Conservation (phyloP, 2,113 vertebrate species). For the Plectropomus leopardus region DNA sequence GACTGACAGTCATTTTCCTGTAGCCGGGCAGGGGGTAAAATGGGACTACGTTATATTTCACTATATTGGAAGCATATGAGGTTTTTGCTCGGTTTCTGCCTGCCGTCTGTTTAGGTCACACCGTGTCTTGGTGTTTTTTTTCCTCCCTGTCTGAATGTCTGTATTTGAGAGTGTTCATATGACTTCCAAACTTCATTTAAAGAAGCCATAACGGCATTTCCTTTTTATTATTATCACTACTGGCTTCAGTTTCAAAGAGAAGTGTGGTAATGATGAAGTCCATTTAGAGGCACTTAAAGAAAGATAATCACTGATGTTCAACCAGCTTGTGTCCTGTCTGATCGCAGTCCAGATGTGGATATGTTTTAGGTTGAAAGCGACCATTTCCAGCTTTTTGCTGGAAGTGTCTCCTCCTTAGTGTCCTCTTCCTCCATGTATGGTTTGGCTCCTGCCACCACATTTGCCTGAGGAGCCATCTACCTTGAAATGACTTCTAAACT, state of each 20-base stretch:
- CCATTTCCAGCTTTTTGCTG: not conserved
- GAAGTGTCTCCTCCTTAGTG: not conserved
- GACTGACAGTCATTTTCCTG: slow-evolving; percentile 65
- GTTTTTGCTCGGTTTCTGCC: slow-evolving; percentile 14
- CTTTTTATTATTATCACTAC: not conserved
- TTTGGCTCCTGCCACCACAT: not conserved
- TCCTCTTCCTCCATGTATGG: not conserved
- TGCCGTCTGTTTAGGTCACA: slow-evolving; percentile 33
- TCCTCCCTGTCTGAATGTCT: not conserved
- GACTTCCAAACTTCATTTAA: slow-evolving; percentile 5
- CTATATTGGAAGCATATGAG: slow-evolving; percentile 67
- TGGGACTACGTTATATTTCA: slow-evolving; percentile 54
- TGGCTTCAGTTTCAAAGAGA: not conserved
- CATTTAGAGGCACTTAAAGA: not conserved
- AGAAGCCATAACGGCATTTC: not conserved
- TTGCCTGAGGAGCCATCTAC: not conserved
- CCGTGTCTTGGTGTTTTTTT: not conserved
- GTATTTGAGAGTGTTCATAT: not conserved
- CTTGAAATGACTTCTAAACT: not conserved
- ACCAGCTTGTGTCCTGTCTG: not conserved
- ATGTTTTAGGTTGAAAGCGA: slow-evolving; percentile 1
- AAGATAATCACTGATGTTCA: not conserved
- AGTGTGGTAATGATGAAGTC: not conserved
- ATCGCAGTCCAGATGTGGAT: slow-evolving; percentile 12
- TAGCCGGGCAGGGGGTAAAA: slow-evolving; percentile 50